These are phyloP conservation scores for Vulpes ferrilata DNA, from an alignment of 2,113 vertebrate genomes.

Conservation along the genomic window DNA sequence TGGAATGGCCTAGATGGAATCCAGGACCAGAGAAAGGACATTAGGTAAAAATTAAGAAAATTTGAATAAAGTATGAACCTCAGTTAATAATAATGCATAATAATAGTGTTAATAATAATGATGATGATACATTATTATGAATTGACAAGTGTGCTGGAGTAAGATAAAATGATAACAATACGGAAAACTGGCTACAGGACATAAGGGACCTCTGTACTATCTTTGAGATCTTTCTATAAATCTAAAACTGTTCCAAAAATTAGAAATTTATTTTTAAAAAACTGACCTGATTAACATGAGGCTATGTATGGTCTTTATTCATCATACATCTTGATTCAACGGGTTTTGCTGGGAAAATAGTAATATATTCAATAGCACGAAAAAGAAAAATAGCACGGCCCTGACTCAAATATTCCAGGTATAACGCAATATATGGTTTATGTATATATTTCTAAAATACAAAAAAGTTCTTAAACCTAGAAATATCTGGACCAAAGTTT, in stretches of 20 bases:
- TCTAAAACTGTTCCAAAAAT: constrained; percentile 12
- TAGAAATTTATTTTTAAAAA: neutral
- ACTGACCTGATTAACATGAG: neutral
- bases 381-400: neutral
- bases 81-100: neutral
- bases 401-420: neutral
- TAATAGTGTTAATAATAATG: neutral
- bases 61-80: neutral
- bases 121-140: neutral
- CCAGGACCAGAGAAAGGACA: neutral
- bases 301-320: neutral
- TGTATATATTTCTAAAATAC: neutral
- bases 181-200: neutral
- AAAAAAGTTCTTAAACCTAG: constrained; percentile 35
- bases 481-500: neutral
- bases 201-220: neutral
- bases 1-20: neutral
- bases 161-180: constrained; percentile 6
- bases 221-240: neutral
- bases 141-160: neutral
- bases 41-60: constrained; percentile 8
- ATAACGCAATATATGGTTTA: neutral
- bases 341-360: constrained; percentile 50
- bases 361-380: neutral
- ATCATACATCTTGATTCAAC: neutral